Conservation (phyloP, 1,140 invertebrate genomes). For the Brachionus asplanchnoidis region DNA sequence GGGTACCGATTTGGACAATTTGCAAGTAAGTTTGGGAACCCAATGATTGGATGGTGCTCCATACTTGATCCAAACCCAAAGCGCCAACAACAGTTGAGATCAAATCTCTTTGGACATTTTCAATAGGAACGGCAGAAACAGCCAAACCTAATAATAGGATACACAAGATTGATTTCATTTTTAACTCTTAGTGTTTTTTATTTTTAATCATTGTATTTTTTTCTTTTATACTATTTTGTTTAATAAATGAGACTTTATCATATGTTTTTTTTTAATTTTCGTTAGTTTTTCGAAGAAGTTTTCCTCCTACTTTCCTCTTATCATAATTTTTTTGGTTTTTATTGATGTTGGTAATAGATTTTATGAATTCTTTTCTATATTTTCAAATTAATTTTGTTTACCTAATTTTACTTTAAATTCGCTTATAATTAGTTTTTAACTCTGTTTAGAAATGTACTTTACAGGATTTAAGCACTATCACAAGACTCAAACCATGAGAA, state of each 20-base stretch:
- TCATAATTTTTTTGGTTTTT: background rate
- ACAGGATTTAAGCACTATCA: no score
- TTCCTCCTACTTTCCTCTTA: background rate
- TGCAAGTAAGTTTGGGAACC: background rate
- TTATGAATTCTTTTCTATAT: no score
- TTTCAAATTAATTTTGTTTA: no score
- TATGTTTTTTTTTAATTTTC: background rate
- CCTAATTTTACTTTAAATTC: no score
- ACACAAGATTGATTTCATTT: background rate
- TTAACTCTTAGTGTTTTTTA: background rate
- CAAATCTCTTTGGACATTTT: background rate
- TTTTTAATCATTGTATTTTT: background rate
- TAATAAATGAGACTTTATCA: background rate
- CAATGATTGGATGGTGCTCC: background rate
- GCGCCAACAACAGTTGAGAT: background rate
- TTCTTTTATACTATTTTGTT: background rate
- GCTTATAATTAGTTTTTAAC: no score
- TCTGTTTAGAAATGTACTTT: no score
- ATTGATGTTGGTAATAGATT: no score
- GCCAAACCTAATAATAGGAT: background rate
- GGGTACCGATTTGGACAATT: slow-evolving; percentile 20
- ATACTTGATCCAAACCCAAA: slow-evolving; percentile 8
- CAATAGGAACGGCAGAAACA: background rate
- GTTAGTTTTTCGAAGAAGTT: no score
- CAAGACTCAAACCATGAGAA: no score